A percentile compares a stretch with the other conserved stretches of the same genome.
Evolutionary conservation across 2,113 vertebrate species (phyloP).

Genomic region (Pituophis catenifer): DNA sequence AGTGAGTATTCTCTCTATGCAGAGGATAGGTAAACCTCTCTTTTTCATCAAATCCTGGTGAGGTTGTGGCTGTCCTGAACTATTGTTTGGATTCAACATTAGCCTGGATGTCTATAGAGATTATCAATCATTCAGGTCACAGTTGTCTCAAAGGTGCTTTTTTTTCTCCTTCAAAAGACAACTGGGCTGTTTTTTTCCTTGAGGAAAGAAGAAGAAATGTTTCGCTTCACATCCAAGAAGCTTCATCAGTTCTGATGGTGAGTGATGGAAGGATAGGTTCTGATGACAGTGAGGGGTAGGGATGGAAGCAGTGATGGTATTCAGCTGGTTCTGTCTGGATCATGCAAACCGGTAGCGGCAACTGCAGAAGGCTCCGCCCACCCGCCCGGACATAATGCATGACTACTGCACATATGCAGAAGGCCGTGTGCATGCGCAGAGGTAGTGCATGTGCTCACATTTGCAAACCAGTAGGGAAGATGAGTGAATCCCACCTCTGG

Average conservation of each 20-base stretch:
- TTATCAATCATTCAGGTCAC: neutral
- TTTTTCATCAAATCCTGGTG: neutral
- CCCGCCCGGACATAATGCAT: too few species aligned
- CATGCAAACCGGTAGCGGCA: too few species aligned
- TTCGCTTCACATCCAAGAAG: neutral
- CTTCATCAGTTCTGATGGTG: neutral
- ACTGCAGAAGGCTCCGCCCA: too few species aligned
- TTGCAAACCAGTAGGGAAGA: too few species aligned
- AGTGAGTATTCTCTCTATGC: neutral
- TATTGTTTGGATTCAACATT: neutral
- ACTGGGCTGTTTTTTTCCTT: neutral
- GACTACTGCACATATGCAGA: too few species aligned
- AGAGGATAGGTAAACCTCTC: neutral
- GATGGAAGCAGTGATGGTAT: neutral
- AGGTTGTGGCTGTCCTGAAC: neutral
- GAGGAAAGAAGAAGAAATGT: neutral
- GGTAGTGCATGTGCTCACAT: too few species aligned
- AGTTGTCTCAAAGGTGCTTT: neutral
- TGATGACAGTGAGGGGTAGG: neutral
- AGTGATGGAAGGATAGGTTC: neutral
- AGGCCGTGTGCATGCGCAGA: too few species aligned
- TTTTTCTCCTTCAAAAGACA: neutral
- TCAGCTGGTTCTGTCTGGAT: too few species aligned
- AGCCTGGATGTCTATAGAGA: neutral
- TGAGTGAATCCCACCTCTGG: too few species aligned